phyloP scores from a whole-genome alignment of 2,113 vertebrate genomes.

The Neotragus moschatus region DNA sequence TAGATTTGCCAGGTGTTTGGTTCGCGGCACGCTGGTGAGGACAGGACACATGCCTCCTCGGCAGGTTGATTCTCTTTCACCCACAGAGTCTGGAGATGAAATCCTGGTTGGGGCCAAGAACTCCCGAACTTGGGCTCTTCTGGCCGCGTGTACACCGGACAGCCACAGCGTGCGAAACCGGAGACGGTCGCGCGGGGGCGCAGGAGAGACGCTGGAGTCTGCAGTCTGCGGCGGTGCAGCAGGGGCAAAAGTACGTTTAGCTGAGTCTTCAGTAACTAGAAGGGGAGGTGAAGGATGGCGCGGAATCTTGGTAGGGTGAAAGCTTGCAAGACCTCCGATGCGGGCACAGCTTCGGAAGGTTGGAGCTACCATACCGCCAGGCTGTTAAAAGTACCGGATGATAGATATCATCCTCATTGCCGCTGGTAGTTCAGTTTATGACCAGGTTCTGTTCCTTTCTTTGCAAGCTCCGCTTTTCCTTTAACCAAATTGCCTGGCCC shows the following conservation, averaged over 20 bases:
- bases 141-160: fast-evolving
- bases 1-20: neutral
- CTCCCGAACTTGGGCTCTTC: too few species aligned
- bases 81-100: neutral
- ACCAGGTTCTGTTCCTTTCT: neutral
- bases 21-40: neutral
- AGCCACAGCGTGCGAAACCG: neutral
- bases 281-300: too few species aligned
- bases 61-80: neutral
- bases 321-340: neutral
- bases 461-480: neutral
- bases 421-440: neutral
- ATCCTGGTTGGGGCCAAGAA: neutral
- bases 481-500: neutral
- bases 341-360: neutral
- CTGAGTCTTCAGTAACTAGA: too few species aligned
- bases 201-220: neutral
- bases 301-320: fast-evolving
- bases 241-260: fast-evolving
- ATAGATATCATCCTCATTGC: too few species aligned
- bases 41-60: neutral
- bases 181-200: neutral
- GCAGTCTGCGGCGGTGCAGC: fast-evolving
- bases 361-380: neutral
- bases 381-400: neutral